A percentile compares a stretch with the other conserved stretches of the same genome.
These are phyloP conservation scores for Melanogrammus aeglefinus DNA, from an alignment of 2,797 vertebrate genomes.

Conservation along the genomic window DNA sequence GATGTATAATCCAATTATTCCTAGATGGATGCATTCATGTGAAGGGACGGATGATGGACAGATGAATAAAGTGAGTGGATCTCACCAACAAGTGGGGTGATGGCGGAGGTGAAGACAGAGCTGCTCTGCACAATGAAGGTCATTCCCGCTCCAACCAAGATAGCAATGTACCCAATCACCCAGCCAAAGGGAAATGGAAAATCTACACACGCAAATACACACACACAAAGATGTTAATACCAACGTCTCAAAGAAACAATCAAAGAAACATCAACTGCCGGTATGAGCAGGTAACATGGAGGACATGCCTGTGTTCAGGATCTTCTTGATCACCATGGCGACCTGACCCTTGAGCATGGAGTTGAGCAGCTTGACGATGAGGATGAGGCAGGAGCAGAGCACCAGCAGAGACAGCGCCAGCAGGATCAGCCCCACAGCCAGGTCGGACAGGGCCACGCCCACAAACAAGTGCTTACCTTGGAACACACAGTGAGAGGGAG, in stretches of 20 bases:
- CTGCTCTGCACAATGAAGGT: slow-evolving; percentile 97
- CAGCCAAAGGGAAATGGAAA: slow-evolving; percentile 93
- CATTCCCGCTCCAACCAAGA: slow-evolving; percentile 90
- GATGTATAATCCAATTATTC: neutral
- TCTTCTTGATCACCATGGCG: slow-evolving; percentile 85
- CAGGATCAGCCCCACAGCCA: slow-evolving; percentile 84
- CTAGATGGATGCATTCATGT: neutral
- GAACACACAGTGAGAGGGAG: slow-evolving; percentile 3
- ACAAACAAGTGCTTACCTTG: slow-evolving; percentile 85
- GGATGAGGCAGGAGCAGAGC: slow-evolving; percentile 85
- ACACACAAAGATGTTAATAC: neutral
- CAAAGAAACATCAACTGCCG: neutral
- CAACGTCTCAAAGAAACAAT: neutral
- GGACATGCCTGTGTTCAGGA: slow-evolving; percentile 86
- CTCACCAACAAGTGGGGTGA: slow-evolving; percentile 96
- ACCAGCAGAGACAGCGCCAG: slow-evolving; percentile 82
- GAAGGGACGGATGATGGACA: neutral
- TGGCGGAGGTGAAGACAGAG: slow-evolving; percentile 93
- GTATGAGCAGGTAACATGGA: neutral
- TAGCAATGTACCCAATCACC: slow-evolving; percentile 92
- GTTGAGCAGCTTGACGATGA: slow-evolving; percentile 91
- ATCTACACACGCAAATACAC: slow-evolving; percentile 66
- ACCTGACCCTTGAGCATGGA: slow-evolving; percentile 94
- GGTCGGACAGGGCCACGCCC: slow-evolving; percentile 74
- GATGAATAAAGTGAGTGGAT: slow-evolving; percentile 7